These are phyloP conservation scores for Emydocephalus ijimae DNA, from an alignment of 2,113 vertebrate genomes.

Conservation along the genomic window DNA sequence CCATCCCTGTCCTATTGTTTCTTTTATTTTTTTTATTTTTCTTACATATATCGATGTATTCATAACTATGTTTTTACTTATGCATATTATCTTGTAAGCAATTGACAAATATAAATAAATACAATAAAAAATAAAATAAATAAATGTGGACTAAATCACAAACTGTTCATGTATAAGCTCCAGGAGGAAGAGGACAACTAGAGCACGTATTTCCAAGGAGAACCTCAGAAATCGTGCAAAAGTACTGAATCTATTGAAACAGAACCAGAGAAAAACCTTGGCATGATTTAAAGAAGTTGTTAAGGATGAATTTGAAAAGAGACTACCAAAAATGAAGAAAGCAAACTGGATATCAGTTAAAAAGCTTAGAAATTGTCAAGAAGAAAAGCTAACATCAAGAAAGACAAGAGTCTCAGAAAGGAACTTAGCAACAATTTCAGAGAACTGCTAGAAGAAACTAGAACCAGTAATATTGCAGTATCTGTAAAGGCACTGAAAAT, in stretches of 20 bases:
- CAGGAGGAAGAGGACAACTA: background rate
- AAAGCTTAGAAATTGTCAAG: background rate
- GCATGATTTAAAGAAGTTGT: background rate
- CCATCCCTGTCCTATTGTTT: too few species aligned
- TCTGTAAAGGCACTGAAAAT: background rate
- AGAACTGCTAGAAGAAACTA: background rate
- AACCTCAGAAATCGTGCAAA: background rate
- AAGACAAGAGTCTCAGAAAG: background rate
- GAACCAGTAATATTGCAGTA: background rate
- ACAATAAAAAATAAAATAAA: too few species aligned
- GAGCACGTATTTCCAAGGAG: background rate
- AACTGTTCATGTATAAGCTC: background rate
- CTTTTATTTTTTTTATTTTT: too few species aligned
- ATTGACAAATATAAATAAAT: too few species aligned
- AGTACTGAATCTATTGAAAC: background rate
- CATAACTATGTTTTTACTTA: too few species aligned
- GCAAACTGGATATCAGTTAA: background rate
- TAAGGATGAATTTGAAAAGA: background rate
- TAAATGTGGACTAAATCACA: background rate
- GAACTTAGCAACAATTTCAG: background rate
- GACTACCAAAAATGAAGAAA: background rate
- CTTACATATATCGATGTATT: too few species aligned
- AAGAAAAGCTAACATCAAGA: background rate
- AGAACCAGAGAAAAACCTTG: background rate
- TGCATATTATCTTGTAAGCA: too few species aligned